Conservation (phyloP, 2,888 invertebrate species). For the Galerucella calmariensis region DNA sequence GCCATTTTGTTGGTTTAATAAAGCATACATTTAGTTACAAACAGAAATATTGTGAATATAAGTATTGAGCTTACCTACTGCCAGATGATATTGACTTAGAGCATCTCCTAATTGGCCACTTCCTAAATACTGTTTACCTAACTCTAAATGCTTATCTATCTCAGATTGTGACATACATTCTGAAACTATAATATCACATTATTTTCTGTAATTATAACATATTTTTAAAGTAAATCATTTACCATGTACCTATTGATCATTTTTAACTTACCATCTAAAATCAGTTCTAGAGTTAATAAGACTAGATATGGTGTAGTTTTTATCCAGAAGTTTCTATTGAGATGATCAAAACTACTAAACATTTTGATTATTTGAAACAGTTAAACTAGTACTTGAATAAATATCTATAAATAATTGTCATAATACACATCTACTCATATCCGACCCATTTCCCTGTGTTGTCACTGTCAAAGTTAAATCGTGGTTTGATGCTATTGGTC, state of each 20-base stretch:
- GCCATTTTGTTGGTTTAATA: not conserved
- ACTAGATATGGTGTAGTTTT: slow-evolving; percentile 76
- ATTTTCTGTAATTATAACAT: slow-evolving; percentile 29
- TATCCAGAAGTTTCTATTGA: slow-evolving; percentile 67
- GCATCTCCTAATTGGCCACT: slow-evolving; percentile 96
- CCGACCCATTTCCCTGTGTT: slow-evolving; percentile 44
- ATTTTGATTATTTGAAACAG: slow-evolving; percentile 57
- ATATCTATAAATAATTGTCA: slow-evolving; percentile 36
- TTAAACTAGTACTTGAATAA: slow-evolving; percentile 14
- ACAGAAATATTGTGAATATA: not conserved
- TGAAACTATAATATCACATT: slow-evolving; percentile 69
- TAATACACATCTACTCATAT: slow-evolving; percentile 33
- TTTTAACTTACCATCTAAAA: slow-evolving; percentile 73
- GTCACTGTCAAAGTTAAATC: slow-evolving; percentile 53
- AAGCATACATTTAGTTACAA: not conserved
- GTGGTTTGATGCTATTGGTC: slow-evolving; percentile 68
- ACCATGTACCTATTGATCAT: slow-evolving; percentile 21
- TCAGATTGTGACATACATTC: slow-evolving; percentile 79
- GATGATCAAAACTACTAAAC: slow-evolving; percentile 69
- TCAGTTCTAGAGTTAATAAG: slow-evolving; percentile 74
- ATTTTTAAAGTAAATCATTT: not conserved
- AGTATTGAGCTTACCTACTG: slow-evolving; percentile 80
- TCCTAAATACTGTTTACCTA: slow-evolving; percentile 91
- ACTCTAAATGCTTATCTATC: slow-evolving; percentile 91
- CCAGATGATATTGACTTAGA: slow-evolving; percentile 96